Percentiles rank a stretch among this genome's conserved stretches.
These are phyloP conservation scores for Ctenopoma kingsleyae DNA, from an alignment of 2,797 vertebrate species.

Conservation along the genomic window DNA sequence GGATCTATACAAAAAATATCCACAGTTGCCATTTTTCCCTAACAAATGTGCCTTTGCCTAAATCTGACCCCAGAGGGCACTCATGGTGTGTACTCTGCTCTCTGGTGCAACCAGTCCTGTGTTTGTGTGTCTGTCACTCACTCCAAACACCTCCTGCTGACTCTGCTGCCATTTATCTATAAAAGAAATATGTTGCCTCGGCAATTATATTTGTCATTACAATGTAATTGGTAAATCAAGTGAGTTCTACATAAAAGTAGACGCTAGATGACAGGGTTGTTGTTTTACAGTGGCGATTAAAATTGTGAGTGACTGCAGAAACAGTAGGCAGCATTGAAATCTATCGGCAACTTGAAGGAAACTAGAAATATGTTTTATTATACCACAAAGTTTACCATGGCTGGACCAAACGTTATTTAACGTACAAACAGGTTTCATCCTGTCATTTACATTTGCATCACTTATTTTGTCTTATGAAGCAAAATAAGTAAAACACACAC, in stretches of 20 bases:
- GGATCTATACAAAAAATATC: not conserved
- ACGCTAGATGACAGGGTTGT: not conserved
- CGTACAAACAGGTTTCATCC: not conserved
- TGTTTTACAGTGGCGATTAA: not conserved
- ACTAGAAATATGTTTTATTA: too few relatives aligned
- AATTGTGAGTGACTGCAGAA: not conserved
- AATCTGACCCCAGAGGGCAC: not conserved
- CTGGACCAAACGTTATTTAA: constrained; percentile 9
- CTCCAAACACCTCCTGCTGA: too few relatives aligned
- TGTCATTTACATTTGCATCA: not conserved
- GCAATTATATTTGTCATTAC: not conserved
- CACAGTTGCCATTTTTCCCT: not conserved
- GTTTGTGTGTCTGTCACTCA: not conserved
- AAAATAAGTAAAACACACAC: constrained; percentile 4
- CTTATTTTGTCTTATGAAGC: not conserved
- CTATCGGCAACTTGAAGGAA: too few relatives aligned
- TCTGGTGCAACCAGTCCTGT: not conserved
- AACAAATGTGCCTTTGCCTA: not conserved
- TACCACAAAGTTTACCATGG: too few relatives aligned
- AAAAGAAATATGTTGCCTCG: too few relatives aligned
- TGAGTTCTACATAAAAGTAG: not conserved
- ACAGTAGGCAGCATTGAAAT: too few relatives aligned
- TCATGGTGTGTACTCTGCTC: not conserved
- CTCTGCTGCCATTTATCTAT: not conserved
- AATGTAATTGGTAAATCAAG: not conserved